Base-by-base conservation (phyloP, 2,888 invertebrate species). In the Neoitamus cyanurus region DNA sequence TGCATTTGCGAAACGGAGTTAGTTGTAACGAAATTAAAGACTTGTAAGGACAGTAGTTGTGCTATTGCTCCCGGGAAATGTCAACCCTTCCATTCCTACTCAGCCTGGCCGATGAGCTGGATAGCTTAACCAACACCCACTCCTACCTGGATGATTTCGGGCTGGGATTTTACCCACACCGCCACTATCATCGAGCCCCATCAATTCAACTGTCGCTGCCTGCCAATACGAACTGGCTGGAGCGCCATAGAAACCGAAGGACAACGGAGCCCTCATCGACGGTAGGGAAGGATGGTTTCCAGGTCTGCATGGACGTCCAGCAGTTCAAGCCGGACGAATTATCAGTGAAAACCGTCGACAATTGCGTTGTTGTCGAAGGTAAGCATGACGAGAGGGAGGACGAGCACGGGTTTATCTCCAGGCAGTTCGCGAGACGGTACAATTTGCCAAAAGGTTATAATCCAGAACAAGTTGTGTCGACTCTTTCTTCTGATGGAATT, bases 291-390 rank as follows among this genome's bases (percentile, higher is more conserved):
- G 93, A 95, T 88, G 94, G 94, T 85, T 95, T 94, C 86, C 94
- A 94, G 89, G 94, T 95, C 11, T 94, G 93, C 88, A 91, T 96
- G 88, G 96, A 96, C 88, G 95, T 96, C 0, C 94, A 95, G 88
- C 95, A 96, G 87, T 97, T 96, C 88, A 92, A 93, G n/a, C 96
- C 96, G 0, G 94, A 94, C 15, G 96, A 97, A 90, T 94, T 97
- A 42, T 92, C 93, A 7, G 96, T 97, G 25, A 96, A 96, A 90
- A 95, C 95, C 0, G 92, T 95, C 0, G 96, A 95, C 7, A 94
- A 94, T 86, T 93, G 93, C 84, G 93, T 97, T 28, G 93, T 94
- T 78, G 93, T 96, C n/a, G 95, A 96, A 90, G 96, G 95, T 0
- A 96, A 94, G 89, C 96, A 95, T 89, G 95, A 96, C 88, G 94